Conservation (phyloP, 2,113 vertebrate genomes). For the Emberiza fucata region DNA sequence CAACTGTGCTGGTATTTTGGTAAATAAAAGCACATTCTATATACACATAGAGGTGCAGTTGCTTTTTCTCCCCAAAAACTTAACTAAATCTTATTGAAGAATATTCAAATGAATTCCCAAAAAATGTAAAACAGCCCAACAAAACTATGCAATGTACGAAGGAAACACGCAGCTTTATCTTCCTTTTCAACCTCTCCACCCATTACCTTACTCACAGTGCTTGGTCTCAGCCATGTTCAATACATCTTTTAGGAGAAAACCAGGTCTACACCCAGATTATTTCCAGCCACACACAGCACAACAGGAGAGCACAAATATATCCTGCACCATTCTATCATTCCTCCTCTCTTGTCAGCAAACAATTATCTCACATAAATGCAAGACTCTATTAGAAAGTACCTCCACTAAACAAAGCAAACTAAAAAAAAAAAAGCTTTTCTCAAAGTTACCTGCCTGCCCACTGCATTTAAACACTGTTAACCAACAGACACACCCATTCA, state of each 20-base stretch:
- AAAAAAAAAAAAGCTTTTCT: not conserved
- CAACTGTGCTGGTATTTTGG: not conserved
- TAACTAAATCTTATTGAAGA: not conserved
- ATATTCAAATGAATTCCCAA: not conserved
- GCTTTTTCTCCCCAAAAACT: not conserved
- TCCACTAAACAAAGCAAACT: not conserved
- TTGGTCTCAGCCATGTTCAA: not conserved
- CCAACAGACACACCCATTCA: not conserved
- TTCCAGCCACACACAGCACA: not conserved
- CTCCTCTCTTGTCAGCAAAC: not conserved
- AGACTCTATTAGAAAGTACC: not conserved
- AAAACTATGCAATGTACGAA: not conserved
- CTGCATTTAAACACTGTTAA: not conserved
- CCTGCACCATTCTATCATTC: not conserved
- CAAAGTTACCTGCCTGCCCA: not conserved
- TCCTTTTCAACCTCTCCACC: not conserved
- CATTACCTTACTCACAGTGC: not conserved
- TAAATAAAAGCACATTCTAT: not conserved
- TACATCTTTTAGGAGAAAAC: not conserved
- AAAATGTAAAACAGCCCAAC: not conserved
- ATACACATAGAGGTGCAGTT: rapidly evolving
- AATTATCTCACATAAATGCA: not conserved
- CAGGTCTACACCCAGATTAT: not conserved
- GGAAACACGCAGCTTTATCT: not conserved
- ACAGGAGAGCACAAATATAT: not conserved